A percentile compares a stretch with the other conserved stretches of the same genome.
These are phyloP conservation scores for Geococcyx californianus DNA, from an alignment of 2,113 vertebrate species.

Conservation along the genomic window DNA sequence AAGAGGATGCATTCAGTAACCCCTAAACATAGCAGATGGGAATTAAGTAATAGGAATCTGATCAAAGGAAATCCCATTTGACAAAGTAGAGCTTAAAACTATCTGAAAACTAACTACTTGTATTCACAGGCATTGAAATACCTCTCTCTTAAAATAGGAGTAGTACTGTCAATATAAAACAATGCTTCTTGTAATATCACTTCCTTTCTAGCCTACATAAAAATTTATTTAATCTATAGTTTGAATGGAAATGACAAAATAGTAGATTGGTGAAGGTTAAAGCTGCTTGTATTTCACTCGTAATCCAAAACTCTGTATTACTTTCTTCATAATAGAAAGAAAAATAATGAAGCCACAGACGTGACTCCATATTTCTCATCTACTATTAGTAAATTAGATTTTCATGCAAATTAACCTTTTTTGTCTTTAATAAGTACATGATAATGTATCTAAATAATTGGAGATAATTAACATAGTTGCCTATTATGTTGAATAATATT, in stretches of 20 bases:
- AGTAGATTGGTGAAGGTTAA: neutral
- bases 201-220: neutral
- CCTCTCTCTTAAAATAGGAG: neutral
- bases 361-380: neutral
- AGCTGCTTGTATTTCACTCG: neutral
- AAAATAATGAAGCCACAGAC: neutral
- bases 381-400: neutral
- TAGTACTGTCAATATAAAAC: neutral
- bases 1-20: neutral
- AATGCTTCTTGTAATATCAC: neutral
- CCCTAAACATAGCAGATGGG: neutral
- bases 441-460: neutral
- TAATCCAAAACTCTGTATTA: neutral
- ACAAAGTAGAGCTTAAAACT: neutral
- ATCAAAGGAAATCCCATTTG: constrained; percentile 28
- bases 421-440: neutral
- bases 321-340: neutral
- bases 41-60: constrained; percentile 16
- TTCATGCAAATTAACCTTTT: neutral
- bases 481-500: neutral
- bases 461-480: neutral
- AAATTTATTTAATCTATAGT: neutral
- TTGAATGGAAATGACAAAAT: neutral
- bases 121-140: neutral
- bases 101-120: neutral